Base-by-base conservation (phyloP, 2,797 vertebrate species). In the Vespertilio murinus region DNA sequence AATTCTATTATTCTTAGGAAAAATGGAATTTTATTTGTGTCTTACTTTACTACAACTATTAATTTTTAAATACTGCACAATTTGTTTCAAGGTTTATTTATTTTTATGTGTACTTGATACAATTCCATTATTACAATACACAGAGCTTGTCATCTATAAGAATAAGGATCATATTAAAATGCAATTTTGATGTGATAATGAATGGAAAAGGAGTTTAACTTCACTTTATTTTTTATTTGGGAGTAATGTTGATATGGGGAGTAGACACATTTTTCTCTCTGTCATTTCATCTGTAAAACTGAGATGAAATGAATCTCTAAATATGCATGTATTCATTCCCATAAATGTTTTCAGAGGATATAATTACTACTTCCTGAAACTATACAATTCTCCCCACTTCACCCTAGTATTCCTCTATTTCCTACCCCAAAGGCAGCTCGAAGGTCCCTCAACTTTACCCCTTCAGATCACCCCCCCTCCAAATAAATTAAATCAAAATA, bases 21-120 rank as follows among this genome's bases (percentile, higher is more conserved):
- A 96, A 97, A 95, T 90, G 59, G 91, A 85, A 96, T 91, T 91
- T 97, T 18, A 97, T 97, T 97, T 97, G 91, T 97, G 88, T 93
- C 95, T 95, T 97, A 92, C 49, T 95, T 97, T 94, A 94, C 52
- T 95, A 71, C 69, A 95, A 96, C 90, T 94, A 61, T 95, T 96
- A 94, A 88, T 85, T 94, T 96, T 95, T 93, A 92, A 97, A 71
- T 92, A 92, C 38, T 79, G 47, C 22, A 52, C 71, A 79, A 70
- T 65, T 96, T 73, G 6, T 87, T 94, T 95, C 64, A 93, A 47
- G 23, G 23, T 71, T 91, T 95, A 91, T 87, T 96, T 96, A 94
- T 94, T 82, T 93, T 96, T 23, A 54, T 85, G 38, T 71, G 88
- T 96, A 88, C 54, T 96, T 78, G 33, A 77, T 96, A 8, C 78